Evolutionary conservation across 2,113 vertebrate genomes (phyloP), one percentile per base, ranked within the genome.

Genomic region (Apteryx mantelli): DNA sequence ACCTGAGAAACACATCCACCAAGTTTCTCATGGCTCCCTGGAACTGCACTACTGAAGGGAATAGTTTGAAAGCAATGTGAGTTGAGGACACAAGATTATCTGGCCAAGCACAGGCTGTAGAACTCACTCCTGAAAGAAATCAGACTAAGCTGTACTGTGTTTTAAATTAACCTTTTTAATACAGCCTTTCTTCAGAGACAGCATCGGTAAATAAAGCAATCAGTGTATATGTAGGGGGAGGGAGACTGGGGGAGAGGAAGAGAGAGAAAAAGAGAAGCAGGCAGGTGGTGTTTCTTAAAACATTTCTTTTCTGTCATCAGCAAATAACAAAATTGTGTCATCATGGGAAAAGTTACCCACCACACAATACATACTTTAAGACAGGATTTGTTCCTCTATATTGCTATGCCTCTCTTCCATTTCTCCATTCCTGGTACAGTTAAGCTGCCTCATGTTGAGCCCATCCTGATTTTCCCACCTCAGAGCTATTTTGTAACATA

Each of bases 341-440:
- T 55, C 11, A 53, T 32, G 38, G 55, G 68, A 50, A 86, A 89
- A 86, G 18, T n/a, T 86, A 76, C 14, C 22, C 2, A 3, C 12
- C 12, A 94, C 75, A 46, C n/a, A 38, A 32, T 28, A 14, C 30
- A 26, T 74, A 63, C 78, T 36, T 94, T 83, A 78, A 91, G 76
- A 48, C 69, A 87, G 69, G 24, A 82, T 91, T 95, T 95, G 46
- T 87, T 96, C 34, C 18, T 92, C 94, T 96, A 87, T 75, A 76
- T 87, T 91, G 79, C 58, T 14, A 22, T 36, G 63, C 0, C 0
- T 85, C 24, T 40, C 17, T 7, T 90, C 55, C 30, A 73, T 95
- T 91, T 82, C 71, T 93, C 53, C 69, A 68, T 63, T 91, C 25
- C 11, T 84, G 52, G 42, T 73, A 92, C 36, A 22, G 28, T 61